Evolutionary conservation across 2,888 invertebrate genomes (phyloP).

Genomic region (Tanypteryx hageni): DNA sequence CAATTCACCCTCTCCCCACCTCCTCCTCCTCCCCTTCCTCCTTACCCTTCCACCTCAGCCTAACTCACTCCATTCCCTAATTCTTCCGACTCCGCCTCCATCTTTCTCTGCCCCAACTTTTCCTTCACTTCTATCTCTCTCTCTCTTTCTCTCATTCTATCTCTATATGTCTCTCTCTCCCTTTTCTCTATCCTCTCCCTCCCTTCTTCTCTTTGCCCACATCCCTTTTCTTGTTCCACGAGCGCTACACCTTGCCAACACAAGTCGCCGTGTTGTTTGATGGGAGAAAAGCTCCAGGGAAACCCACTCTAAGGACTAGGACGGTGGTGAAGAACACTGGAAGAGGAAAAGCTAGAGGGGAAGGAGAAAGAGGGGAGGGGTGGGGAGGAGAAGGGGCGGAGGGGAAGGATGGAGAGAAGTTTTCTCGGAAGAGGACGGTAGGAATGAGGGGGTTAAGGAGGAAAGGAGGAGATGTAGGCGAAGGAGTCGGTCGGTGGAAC

Average conservation of each 20-base stretch:
- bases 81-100: background rate
- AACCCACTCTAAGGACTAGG: background rate
- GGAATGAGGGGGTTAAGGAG: background rate
- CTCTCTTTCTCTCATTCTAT: background rate
- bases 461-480: background rate
- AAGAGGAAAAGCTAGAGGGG: too few relatives aligned
- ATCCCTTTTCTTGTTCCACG: conserved; percentile 19
- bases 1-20: too few relatives aligned
- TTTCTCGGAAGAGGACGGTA: too few relatives aligned
- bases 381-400: too few relatives aligned
- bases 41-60: too few relatives aligned
- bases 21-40: too few relatives aligned
- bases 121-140: background rate
- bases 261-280: conserved; percentile 29
- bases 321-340: too few relatives aligned
- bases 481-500: background rate
- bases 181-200: background rate
- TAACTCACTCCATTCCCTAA: background rate
- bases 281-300: background rate
- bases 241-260: conserved; percentile 18
- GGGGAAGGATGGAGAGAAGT: too few relatives aligned
- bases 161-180: background rate
- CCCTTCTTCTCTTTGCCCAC: background rate
- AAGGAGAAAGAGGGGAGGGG: too few relatives aligned
- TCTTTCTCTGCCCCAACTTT: background rate